Base-by-base conservation (phyloP, 30 jellyfish, hydroid and myxozoan genomes). In the Chironex yamaguchii region DNA sequence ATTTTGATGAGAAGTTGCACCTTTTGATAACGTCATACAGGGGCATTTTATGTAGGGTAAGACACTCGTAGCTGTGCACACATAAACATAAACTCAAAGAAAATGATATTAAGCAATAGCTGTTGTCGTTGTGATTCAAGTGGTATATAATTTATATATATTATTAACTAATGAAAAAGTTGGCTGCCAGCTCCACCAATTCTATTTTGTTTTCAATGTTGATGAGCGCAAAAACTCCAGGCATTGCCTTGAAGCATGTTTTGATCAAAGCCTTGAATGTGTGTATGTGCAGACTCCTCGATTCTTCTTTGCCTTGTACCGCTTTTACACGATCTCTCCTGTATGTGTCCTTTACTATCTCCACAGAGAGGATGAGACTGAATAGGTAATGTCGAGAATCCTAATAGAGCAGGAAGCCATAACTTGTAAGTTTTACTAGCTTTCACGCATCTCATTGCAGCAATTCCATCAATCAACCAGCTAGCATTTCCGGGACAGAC, bases 191-290 rank as follows among this genome's bases (percentile, higher is more conserved):
- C 58, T 29, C 67, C 21, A 68, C 26, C 22, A 68, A 3, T 12
- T 68, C 71, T 14, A 29, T 68, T 29, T 68, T n/a, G n/a, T 68
- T 68, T 68, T 33, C 69, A 24, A 26, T 68, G 85, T 71, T 71
- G 28, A 14, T 31, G 85, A 31, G 22, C 23, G 49, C n/a, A 21
- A 33, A 35, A 32, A 21, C 25, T 50, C 85, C 85, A 71, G 27
- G 33, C 71, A 71, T 32, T 71, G 22, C 85, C 85, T 71, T 71
- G 71, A 32, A 71, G 85, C 85, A 71, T 71, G 22, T 71, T 71
- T 31, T 29, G 82, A 33, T 34, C 67, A 63, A 26, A 63, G 50
- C 77, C 77, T 4, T 24, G 54, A 63, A 63, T 63, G 77, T 63
- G 82, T 13, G 9, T 31, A 33, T 49, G 66, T 6, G 67, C 3